These are phyloP conservation scores for Melangyna quadrimaculata DNA, from an alignment of 2,888 invertebrate species.

Conservation along the genomic window DNA sequence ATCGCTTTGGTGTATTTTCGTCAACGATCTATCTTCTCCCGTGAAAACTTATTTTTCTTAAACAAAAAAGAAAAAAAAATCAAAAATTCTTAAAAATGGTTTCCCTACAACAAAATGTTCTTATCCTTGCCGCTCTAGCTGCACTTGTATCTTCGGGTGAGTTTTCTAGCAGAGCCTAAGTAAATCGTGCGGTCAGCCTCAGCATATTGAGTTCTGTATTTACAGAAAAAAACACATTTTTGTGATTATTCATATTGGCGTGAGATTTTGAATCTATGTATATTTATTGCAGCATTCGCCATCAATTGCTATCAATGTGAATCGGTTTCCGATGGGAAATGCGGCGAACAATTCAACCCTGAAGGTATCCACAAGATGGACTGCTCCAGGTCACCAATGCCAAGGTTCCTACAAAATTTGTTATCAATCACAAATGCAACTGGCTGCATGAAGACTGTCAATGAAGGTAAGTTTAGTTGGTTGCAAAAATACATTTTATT, in stretches of 20 bases:
- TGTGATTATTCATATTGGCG: not conserved
- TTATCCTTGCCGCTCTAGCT: constrained; percentile 76
- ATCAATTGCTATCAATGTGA: constrained; percentile 79
- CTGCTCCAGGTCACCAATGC: constrained; percentile 75
- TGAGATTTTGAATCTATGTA: constrained; percentile 31
- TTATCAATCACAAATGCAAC: constrained; percentile 77
- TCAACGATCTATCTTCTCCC: constrained; percentile 7
- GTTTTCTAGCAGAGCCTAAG: constrained; percentile 19
- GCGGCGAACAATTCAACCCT: constrained; percentile 77
- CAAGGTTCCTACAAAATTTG: constrained; percentile 75
- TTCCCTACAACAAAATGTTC: constrained; percentile 75
- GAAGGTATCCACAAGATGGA: constrained; percentile 75
- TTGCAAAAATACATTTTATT: not conserved
- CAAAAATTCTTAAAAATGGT: constrained; percentile 74
- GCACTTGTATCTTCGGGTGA: constrained; percentile 76
- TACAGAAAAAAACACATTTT: not conserved
- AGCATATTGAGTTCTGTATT: not conserved
- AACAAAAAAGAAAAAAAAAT: not conserved
- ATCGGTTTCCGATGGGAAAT: constrained; percentile 76
- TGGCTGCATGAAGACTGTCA: constrained; percentile 78
- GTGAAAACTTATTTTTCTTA: not conserved
- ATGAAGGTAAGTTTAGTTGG: constrained; percentile 75
- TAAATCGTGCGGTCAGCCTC: not conserved
- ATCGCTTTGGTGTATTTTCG: constrained; percentile 11
- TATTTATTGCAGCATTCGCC: constrained; percentile 76